These are phyloP conservation scores for Pseudorectes ferrugineus DNA, from an alignment of 2,113 vertebrate genomes.

Conservation along the genomic window DNA sequence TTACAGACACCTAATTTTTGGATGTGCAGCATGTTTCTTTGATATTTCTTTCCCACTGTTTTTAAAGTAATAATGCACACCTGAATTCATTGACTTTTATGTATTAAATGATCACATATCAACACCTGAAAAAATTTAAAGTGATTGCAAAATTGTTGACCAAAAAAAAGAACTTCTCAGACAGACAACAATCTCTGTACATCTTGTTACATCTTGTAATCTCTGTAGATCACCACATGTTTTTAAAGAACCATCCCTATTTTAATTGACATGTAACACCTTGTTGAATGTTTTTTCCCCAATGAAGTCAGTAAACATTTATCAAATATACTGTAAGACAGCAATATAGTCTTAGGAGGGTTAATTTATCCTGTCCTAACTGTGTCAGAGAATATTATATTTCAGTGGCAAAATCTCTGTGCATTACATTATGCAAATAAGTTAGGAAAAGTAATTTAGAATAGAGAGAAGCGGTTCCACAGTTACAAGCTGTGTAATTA, in stretches of 20 bases:
- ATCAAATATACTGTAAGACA: neutral
- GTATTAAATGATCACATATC: neutral
- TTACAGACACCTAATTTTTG: neutral
- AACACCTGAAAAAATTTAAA: neutral
- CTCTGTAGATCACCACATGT: neutral
- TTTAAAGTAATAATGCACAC: neutral
- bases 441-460: conserved; percentile 68
- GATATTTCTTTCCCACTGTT: neutral
- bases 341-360: conserved; percentile 29
- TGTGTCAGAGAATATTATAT: conserved; percentile 53
- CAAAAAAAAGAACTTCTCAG: neutral
- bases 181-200: neutral
- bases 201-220: neutral
- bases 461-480: conserved; percentile 56
- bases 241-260: neutral
- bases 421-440: conserved; percentile 76
- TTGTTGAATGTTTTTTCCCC: neutral
- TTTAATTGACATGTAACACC: neutral
- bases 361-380: conserved; percentile 64
- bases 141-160: neutral
- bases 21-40: neutral
- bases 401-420: conserved; percentile 60
- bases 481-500: conserved; percentile 75
- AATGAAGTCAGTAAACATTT: neutral
- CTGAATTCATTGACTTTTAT: neutral